Evolutionary conservation across 2,888 invertebrate genomes (phyloP), one percentile per base, ranked within the genome.

Genomic region (Cosmia trapezina): DNA sequence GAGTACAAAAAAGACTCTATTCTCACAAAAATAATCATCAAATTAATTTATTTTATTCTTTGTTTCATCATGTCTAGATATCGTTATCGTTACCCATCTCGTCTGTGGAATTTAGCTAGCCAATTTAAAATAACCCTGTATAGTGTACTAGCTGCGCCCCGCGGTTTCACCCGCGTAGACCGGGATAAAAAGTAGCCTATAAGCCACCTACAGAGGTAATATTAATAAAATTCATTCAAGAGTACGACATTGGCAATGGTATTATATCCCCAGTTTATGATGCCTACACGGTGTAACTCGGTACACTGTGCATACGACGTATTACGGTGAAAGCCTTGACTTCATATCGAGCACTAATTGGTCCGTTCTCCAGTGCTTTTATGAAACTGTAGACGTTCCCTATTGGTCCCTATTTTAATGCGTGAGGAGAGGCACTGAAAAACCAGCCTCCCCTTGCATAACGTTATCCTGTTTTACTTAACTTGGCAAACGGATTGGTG

Each of bases 171-270:
- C 28, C 28, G 3, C 28, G 28, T 3, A 28, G 28, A 28, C 28
- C 28, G 28, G 28, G 28, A 28, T 28, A 28, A 28, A 28, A 28
- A 28, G 28, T 28, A 28, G 28, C 28, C 1, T 28, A n/a, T n/a
- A n/a, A n/a, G n/a, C n/a, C 19, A 60, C 67, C 33, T 60, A 37
- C 19, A 45, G 53, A 22, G 19, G 19, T 41, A 28, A 56, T 49
- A 74, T 57, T 47, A 79, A 69, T 78, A 53, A 74, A 66, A 49
- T 14, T 12, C 1, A 57, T n/a, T 19, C 54, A 67, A 66, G 64
- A n/a, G 54, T 54, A 57, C 54, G 81, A 69, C 83, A 81, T 81
- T 83, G 83, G 81, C 78, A 72, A 56, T 81, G 81, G 68, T 62
- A 73, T 68, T 19, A 68, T 53, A 61, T 73, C 9, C 11, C n/a